Conservation (phyloP, 1,140 invertebrate species). For the Formica selysi region DNA sequence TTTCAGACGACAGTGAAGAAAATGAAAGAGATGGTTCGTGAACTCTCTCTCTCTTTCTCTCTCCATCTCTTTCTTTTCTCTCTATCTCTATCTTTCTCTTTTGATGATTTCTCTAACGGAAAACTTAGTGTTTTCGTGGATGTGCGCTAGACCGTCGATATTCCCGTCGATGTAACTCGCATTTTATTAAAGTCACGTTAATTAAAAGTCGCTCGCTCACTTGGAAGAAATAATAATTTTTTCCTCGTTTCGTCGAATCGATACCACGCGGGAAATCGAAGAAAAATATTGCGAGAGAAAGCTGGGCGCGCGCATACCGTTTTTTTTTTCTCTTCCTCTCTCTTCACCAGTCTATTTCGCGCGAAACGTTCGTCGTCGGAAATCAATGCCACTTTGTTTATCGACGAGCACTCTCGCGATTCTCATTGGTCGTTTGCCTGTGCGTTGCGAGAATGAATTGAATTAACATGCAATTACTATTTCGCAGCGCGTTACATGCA, state of each 20-base stretch:
- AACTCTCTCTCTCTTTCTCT: too few species aligned
- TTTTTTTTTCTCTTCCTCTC: neutral
- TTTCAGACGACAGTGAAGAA: constrained; percentile 3
- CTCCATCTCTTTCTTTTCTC: too few species aligned
- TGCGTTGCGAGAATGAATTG: constrained; percentile 33
- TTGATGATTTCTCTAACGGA: constrained; percentile 29
- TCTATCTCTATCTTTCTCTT: neutral
- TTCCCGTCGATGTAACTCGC: constrained; percentile 28
- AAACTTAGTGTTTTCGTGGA: constrained; percentile 25
- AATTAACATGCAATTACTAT: constrained; percentile 56
- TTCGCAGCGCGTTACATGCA: constrained; percentile 12
- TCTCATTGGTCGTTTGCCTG: constrained; percentile 21
- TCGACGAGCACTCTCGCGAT: constrained; percentile 6
- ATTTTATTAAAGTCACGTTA: constrained; percentile 59
- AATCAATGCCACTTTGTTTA: constrained; percentile 58
- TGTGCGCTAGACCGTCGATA: constrained; percentile 9
- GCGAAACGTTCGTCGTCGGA: neutral
- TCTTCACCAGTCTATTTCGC: neutral
- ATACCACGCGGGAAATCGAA: constrained; percentile 41
- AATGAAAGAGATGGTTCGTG: constrained; percentile 17
- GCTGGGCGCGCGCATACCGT: neutral
- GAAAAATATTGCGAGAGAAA: constrained; percentile 51
- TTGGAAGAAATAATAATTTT: constrained; percentile 45
- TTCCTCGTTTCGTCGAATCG: constrained; percentile 16
- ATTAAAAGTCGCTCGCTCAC: constrained; percentile 46